Conservation (phyloP, 2,797 vertebrate genomes). For the Notolepis coatsorum region DNA sequence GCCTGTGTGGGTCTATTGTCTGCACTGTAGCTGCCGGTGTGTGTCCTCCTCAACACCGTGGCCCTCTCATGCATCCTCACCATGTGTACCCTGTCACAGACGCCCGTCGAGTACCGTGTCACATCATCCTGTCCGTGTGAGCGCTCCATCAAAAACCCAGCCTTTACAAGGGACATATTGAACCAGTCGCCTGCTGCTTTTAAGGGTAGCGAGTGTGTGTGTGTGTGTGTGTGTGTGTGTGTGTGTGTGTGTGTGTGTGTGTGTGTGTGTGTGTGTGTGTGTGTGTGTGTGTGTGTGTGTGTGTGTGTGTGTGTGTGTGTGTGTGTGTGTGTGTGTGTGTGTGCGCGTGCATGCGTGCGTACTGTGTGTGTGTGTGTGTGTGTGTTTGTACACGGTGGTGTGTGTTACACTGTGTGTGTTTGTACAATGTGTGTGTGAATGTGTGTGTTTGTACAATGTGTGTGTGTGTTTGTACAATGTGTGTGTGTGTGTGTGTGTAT, state of each 20-base stretch:
- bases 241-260: neutral
- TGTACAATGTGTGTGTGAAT: neutral
- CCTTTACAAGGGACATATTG: conserved; percentile 44
- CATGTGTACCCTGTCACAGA: conserved; percentile 6
- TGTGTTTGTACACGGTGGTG: neutral
- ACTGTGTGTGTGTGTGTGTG: neutral
- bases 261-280: neutral
- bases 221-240: neutral
- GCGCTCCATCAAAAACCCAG: conserved; percentile 31
- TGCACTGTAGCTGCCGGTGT: too few species aligned
- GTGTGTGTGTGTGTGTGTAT: neutral
- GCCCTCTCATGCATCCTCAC: neutral
- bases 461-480: too few species aligned
- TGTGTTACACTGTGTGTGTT: neutral
- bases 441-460: too few species aligned
- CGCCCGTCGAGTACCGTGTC: conserved; percentile 12
- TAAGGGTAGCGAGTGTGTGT: neutral
- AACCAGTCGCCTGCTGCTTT: conserved; percentile 26
- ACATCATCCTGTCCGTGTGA: conserved; percentile 26
- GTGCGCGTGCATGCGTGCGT: neutral
- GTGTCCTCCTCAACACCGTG: neutral
- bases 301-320: conserved; percentile 4
- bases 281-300: neutral
- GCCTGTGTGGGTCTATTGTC: too few species aligned
- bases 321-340: neutral